Base-by-base conservation (phyloP, 2,797 vertebrate species). In the Acrossocheilus fasciatus region DNA sequence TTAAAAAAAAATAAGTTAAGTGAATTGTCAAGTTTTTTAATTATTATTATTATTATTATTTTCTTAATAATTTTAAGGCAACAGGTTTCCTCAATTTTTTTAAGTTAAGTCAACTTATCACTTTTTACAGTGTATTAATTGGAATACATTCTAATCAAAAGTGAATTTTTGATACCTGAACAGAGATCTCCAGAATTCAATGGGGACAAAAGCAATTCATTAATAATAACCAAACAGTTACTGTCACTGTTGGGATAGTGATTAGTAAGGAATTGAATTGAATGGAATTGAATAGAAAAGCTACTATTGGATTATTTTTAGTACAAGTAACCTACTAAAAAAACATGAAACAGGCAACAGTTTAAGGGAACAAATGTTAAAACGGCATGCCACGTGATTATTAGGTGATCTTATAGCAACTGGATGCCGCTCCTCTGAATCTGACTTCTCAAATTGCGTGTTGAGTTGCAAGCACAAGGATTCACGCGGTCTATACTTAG, bases 401-500 rank as follows among this genome's bases (percentile, higher is more conserved):
- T 52, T 43, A 6, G 18, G 5, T 9, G 52, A 45, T 36, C 9
- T 18, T 64, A 18, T 11, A 64, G 47, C 43, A 86, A 23, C 73
- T 66, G 36, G 43, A 36, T 74, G 72, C 41, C 64, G 23, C 79
- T 64, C n/a, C 18, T n/a, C 47, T n/a, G n/a, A 39, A 77, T 93
- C 84, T 91, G 36, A 90, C 90, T 41, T 92, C 94, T 95, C 94
- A 88, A 87, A 90, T 96, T 95, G 91, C 93, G 84, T 75, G 73
- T 88, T 82, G 89, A 86, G 89, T 87, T 86, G 89, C 89, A 62
- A 85, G 86, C 93, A 91, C 78, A 89, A 86, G 87, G 91, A 92
- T 94, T 95, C 93, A 91, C 94, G 92, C 85, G 15, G 88, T 93
- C 95, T 96, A 96, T 95, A 92, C 93, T 92, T 96, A 96, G 91